These are phyloP conservation scores for Sus cebifrons DNA, from an alignment of 2,797 vertebrate genomes.

Conservation along the genomic window DNA sequence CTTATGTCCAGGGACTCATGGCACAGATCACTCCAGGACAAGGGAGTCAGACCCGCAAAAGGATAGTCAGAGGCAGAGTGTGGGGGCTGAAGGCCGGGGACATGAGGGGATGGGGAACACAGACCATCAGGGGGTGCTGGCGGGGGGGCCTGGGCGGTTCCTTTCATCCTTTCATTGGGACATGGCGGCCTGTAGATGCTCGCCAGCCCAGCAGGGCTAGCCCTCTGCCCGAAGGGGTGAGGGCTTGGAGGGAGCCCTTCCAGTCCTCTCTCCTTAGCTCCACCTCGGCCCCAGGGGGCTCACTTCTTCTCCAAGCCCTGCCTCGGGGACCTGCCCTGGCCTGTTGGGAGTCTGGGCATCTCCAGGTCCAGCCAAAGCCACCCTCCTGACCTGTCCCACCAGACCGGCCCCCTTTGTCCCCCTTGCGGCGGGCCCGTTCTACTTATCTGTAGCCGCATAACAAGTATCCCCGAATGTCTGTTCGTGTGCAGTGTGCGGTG, in stretches of 20 bases:
- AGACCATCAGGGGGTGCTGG: background rate
- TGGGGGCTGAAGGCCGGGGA: no score
- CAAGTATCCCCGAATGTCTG: background rate
- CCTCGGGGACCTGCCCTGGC: background rate
- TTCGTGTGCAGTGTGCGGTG: background rate
- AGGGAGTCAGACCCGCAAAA: background rate
- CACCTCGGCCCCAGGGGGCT: background rate
- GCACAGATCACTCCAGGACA: background rate
- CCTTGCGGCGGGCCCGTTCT: background rate
- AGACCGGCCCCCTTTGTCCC: background rate
- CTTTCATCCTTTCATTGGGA: background rate
- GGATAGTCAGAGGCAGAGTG: background rate
- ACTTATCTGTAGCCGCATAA: background rate
- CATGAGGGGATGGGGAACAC: background rate
- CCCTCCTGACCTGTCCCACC: background rate
- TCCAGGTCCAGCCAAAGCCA: background rate
- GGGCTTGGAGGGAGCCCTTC: background rate
- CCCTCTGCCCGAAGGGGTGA: background rate
- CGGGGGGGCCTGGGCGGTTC: background rate
- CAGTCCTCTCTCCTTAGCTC: background rate
- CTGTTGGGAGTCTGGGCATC: background rate
- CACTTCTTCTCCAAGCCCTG: background rate
- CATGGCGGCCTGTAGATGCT: background rate
- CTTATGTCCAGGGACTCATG: background rate
- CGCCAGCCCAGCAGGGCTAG: background rate